A percentile compares a stretch with the other conserved stretches of the same genome.
Conservation (phyloP, 2,113 vertebrate species). For the Zosterops lateralis region DNA sequence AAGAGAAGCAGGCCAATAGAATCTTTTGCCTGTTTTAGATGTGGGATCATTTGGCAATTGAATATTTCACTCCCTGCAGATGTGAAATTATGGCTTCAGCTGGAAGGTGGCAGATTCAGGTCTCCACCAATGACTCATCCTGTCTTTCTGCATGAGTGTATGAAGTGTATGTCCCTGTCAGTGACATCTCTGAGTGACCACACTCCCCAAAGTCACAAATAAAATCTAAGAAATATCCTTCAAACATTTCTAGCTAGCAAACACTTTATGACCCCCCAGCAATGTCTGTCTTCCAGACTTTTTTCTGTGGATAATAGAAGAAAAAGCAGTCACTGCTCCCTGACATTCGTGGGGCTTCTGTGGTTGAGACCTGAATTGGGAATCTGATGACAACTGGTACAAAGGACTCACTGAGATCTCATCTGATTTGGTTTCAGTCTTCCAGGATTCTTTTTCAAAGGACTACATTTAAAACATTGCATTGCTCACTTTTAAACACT, state of each 20-base stretch:
- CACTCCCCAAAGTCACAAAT: background rate
- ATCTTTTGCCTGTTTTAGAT: background rate
- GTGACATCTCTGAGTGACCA: background rate
- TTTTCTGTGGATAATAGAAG: background rate
- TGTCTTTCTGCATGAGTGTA: background rate
- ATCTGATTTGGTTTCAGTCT: background rate
- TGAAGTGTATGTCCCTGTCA: background rate
- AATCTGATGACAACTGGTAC: background rate
- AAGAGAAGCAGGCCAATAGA: background rate
- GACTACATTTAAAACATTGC: background rate
- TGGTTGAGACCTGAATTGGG: background rate
- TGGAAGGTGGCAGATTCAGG: background rate
- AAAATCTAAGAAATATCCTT: background rate
- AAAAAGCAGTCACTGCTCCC: background rate
- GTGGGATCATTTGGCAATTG: background rate
- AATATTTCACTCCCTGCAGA: background rate
- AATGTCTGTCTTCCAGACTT: background rate
- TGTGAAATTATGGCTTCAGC: background rate
- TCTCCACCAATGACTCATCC: background rate
- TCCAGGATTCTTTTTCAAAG: background rate
- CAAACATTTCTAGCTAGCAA: background rate
- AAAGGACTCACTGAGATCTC: background rate
- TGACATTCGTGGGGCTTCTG: background rate
- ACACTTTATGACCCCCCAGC: background rate
- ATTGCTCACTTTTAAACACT: background rate